Evolutionary conservation across 2,888 invertebrate genomes (phyloP), one percentile per base, ranked within the genome.

Genomic region (Chydorus sphaericus): DNA sequence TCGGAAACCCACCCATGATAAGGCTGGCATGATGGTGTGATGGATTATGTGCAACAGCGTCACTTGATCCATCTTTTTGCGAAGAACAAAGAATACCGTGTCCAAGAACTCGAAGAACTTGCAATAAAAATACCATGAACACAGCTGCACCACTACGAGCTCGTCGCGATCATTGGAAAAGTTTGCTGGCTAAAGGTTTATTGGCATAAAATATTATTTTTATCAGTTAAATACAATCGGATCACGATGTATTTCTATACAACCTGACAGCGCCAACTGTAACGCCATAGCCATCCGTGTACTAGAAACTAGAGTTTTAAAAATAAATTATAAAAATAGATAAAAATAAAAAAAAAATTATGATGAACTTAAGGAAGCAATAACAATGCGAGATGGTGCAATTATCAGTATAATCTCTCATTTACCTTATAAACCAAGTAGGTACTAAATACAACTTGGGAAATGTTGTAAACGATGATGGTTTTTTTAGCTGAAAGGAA

Each of bases 381-480:
- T n/a, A n/a, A n/a, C n/a, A n/a, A n/a, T n/a, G n/a, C n/a, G n/a
- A n/a, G n/a, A n/a, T n/a, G n/a, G n/a, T n/a, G n/a, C n/a, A 2
- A 16, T n/a, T 14, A 60, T 74, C 78, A n/a, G n/a, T n/a, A n/a
- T n/a, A n/a, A n/a, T n/a, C n/a, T n/a, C n/a, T n/a, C n/a, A n/a
- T n/a, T n/a, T 78, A 92, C 92, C 84, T 92, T 90, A 69, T 87
- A 83, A 73, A 90, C 91, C 70, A 90, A 82, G 83, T 88, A 92
- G 60, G 83, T 77, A 67, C 91, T 92, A 71, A 93, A 85, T 63
- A 86, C 66, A 30, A 92, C 91, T 77, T 93, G 93, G 66, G 83
- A 77, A 62, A 90, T 76, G 73, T 94, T 94, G 72, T 93, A 94
- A 61, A 83, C 71, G 63, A 93, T 80, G 67, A 94, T 79, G 57